Evolutionary conservation across 2,113 vertebrate species (phyloP).

Genomic region (Benitochromis conjunctus): DNA sequence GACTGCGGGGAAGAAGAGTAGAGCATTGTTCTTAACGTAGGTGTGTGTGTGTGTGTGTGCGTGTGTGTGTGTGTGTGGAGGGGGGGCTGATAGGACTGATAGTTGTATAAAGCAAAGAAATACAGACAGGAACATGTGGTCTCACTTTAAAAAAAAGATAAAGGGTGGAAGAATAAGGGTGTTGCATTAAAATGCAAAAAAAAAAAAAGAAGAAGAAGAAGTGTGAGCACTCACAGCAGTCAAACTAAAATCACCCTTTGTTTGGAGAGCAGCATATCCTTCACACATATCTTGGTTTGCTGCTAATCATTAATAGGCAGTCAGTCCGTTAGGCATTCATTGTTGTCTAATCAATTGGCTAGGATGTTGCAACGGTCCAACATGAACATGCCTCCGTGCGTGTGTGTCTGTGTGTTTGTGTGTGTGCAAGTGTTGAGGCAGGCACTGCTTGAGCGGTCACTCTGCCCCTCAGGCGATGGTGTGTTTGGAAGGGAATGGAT

Average conservation of each 20-base stretch:
- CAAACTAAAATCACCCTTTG: constrained; percentile 13
- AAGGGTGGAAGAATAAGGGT: not conserved
- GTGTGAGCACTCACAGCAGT: not conserved
- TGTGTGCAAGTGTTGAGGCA: constrained; percentile 28
- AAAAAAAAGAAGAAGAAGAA: not conserved
- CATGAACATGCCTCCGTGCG: constrained; percentile 2
- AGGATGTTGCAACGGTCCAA: constrained; percentile 36
- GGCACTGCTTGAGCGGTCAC: constrained; percentile 72
- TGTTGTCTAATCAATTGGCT: constrained; percentile 59
- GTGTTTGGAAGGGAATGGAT: constrained; percentile 73
- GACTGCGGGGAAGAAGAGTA: not conserved
- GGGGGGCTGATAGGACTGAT: not conserved
- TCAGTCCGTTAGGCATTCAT: constrained; percentile 46
- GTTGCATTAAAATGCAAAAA: not conserved
- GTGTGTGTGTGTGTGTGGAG: not conserved
- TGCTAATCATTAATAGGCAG: constrained; percentile 57
- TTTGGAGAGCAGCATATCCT: constrained; percentile 6
- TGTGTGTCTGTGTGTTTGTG: not conserved
- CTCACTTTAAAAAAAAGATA: not conserved
- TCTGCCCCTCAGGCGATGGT: constrained; percentile 71
- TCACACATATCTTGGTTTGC: not conserved
- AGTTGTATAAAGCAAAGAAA: not conserved
- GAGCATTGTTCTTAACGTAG: not conserved
- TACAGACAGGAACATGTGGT: not conserved
- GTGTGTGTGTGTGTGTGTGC: not conserved